These are phyloP conservation scores for Hylomyscus alleni DNA, from an alignment of 2,797 vertebrate genomes.

Conservation along the genomic window DNA sequence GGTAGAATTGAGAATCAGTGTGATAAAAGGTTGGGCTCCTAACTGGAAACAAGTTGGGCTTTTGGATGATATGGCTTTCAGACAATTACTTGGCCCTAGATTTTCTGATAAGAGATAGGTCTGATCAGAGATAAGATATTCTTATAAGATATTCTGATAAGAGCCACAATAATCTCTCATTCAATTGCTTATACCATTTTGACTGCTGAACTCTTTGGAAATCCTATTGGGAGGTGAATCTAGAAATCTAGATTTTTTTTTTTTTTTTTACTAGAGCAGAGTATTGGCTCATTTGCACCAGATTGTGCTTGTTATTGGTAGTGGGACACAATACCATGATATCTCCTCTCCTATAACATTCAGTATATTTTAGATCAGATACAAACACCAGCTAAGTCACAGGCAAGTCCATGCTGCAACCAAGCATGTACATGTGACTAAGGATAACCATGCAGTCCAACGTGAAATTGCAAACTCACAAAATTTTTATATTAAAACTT, in stretches of 20 bases:
- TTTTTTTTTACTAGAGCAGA: neutral
- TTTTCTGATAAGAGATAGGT: constrained; percentile 27
- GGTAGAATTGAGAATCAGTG: neutral
- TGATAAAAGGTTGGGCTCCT: neutral
- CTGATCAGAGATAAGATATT: too few relatives aligned
- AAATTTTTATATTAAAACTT: neutral
- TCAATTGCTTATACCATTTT: neutral
- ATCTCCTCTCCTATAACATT: neutral
- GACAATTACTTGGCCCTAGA: neutral
- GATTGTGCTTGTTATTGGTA: neutral
- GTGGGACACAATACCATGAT: neutral
- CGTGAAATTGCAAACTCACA: neutral
- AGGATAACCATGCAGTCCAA: neutral
- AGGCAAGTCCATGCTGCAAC: neutral
- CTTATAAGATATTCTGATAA: too few relatives aligned
- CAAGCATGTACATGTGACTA: too few relatives aligned
- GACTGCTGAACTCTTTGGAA: neutral
- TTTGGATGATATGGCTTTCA: neutral
- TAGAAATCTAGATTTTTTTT: neutral
- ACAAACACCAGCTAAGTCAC: neutral
- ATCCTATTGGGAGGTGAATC: neutral
- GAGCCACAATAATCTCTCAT: neutral
- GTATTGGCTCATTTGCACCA: neutral
- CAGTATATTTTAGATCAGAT: neutral
- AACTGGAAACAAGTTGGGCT: neutral